A percentile compares a stretch with the other conserved stretches of the same genome.
Conservation (phyloP, 2,888 invertebrate genomes). For the Lithosia quadra region DNA sequence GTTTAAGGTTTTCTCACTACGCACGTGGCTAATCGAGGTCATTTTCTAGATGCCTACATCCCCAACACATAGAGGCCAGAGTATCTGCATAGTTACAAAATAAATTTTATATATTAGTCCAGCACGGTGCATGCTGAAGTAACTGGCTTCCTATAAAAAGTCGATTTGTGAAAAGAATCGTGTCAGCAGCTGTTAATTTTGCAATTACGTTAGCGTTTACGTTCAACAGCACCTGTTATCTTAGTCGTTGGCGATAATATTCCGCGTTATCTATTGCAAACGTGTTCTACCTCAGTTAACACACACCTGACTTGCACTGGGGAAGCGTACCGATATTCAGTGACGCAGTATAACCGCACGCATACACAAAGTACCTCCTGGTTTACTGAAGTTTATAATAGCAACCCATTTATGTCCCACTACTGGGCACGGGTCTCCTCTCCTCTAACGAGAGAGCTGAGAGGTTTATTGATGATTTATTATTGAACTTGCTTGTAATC, state of each 20-base stretch:
- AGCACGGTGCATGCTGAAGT: background rate
- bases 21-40: no score
- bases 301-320: conserved; percentile 15
- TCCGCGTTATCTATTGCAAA: conserved; percentile 26
- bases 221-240: conserved; percentile 23
- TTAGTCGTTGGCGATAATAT: conserved; percentile 23
- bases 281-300: conserved; percentile 21
- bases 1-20: no score
- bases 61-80: no score
- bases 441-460: no score
- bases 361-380: background rate
- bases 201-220: conserved; percentile 7
- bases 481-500: no score
- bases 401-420: no score
- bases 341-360: background rate
- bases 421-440: no score
- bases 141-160: background rate
- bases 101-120: no score
- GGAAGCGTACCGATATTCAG: background rate
- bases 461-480: no score
- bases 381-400: background rate
- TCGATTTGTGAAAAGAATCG: background rate
- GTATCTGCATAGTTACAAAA: no score
- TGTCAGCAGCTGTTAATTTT: background rate
- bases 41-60: no score